Conservation (phyloP, 2,797 vertebrate species). For the Cossypha niveicapilla region DNA sequence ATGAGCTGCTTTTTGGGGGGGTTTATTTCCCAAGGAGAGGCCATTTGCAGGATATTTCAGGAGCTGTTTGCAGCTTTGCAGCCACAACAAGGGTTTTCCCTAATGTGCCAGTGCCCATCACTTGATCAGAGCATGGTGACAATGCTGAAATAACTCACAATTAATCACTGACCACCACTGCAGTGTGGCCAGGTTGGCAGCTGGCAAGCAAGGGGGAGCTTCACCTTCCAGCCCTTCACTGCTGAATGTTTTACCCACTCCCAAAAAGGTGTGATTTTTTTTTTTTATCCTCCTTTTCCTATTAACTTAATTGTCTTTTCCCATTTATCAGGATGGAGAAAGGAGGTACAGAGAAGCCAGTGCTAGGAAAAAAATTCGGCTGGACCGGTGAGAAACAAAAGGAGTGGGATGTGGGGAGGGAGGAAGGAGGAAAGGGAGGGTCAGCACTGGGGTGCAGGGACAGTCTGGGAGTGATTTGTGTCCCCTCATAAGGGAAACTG, state of each 20-base stretch:
- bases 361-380: conserved; percentile 91
- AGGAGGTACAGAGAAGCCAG: conserved; percentile 91
- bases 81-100: not conserved
- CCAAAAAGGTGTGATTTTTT: rapidly evolving
- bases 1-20: not conserved
- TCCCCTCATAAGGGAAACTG: not conserved
- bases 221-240: not conserved
- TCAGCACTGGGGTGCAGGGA: not conserved
- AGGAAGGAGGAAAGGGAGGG: not conserved
- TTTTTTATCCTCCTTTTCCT: not conserved
- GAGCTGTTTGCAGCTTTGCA: not conserved
- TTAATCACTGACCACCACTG: not conserved
- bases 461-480: not conserved
- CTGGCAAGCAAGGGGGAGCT: rapidly evolving
- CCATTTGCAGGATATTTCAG: not conserved
- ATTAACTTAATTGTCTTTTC: not conserved
- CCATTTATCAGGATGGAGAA: conserved; percentile 84
- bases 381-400: conserved; percentile 82
- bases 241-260: not conserved
- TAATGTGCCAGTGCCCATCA: not conserved
- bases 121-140: rapidly evolving
- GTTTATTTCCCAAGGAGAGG: not conserved
- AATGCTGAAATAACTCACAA: not conserved
- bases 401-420: not conserved
- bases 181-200: not conserved